These are phyloP conservation scores for Napeogenes sylphis DNA, from an alignment of 2,888 invertebrate genomes.

Conservation along the genomic window DNA sequence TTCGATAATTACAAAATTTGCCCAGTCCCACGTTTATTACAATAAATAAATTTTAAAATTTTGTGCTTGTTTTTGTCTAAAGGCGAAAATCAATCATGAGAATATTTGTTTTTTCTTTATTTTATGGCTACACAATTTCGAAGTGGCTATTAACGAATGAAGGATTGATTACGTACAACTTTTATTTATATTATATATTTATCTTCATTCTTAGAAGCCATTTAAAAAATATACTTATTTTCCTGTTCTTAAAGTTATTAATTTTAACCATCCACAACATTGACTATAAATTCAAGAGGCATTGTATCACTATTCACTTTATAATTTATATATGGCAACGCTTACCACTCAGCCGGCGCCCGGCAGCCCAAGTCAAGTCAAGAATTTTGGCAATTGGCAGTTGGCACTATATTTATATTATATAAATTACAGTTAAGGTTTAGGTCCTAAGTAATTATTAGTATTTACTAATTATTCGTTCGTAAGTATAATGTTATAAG, in stretches of 20 bases:
- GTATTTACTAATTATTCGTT: too few species aligned
- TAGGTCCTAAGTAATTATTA: too few species aligned
- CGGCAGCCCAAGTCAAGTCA: too few species aligned
- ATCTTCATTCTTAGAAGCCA: not conserved
- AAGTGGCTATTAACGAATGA: constrained; percentile 8
- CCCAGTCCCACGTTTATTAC: constrained; percentile 37
- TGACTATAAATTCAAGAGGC: too few species aligned
- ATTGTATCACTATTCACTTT: too few species aligned
- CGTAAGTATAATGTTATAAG: too few species aligned
- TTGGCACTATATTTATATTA: too few species aligned
- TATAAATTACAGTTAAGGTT: too few species aligned
- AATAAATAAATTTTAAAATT: constrained; percentile 60
- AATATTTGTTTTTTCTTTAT: constrained; percentile 32
- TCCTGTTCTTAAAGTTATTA: too few species aligned
- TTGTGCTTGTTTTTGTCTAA: constrained; percentile 68
- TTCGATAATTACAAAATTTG: constrained; percentile 30
- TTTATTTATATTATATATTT: not conserved
- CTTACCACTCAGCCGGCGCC: not conserved
- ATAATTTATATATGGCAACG: constrained; percentile 1
- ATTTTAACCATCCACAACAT: too few species aligned
- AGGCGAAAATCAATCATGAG: constrained; percentile 44
- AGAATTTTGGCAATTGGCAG: too few species aligned
- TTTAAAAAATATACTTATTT: too few species aligned
- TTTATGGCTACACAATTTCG: constrained; percentile 18
- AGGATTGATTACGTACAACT: not conserved